Evolutionary conservation across 2,888 invertebrate species (phyloP).

Genomic region (Cyrtodaria siliqua): DNA sequence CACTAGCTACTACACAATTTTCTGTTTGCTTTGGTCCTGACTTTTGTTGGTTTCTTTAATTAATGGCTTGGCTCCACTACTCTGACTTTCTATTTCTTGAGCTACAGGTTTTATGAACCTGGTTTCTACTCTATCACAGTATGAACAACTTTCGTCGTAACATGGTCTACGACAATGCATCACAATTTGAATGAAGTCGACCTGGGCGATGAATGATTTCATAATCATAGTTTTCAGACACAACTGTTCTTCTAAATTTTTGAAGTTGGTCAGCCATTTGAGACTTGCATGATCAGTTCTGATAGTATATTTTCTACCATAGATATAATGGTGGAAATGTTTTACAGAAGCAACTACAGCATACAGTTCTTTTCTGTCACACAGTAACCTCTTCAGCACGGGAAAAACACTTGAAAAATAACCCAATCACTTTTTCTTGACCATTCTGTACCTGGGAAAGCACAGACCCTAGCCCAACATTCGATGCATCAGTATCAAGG

Average conservation of each 20-base stretch:
- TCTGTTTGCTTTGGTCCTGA: neutral
- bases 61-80: neutral
- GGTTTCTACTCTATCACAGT: neutral
- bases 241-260: conserved; percentile 1
- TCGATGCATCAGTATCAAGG: conserved; percentile 27
- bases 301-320: neutral
- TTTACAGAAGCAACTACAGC: neutral
- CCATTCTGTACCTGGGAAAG: conserved; percentile 27
- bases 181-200: neutral
- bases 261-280: neutral
- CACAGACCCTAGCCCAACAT: conserved; percentile 20
- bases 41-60: neutral
- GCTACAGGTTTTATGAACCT: neutral
- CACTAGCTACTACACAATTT: neutral
- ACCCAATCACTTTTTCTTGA: conserved; percentile 35
- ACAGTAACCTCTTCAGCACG: conserved; percentile 35
- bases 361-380: conserved; percentile 30
- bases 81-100: neutral
- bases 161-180: neutral
- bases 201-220: neutral
- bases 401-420: conserved; percentile 28
- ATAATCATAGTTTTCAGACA: neutral
- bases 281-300: conserved; percentile 2
- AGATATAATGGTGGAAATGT: conserved; percentile 1
- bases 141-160: neutral